A percentile compares a stretch with the other conserved stretches of the same genome.
Conservation (phyloP, 2,113 vertebrate genomes). For the Origma solitaria region DNA sequence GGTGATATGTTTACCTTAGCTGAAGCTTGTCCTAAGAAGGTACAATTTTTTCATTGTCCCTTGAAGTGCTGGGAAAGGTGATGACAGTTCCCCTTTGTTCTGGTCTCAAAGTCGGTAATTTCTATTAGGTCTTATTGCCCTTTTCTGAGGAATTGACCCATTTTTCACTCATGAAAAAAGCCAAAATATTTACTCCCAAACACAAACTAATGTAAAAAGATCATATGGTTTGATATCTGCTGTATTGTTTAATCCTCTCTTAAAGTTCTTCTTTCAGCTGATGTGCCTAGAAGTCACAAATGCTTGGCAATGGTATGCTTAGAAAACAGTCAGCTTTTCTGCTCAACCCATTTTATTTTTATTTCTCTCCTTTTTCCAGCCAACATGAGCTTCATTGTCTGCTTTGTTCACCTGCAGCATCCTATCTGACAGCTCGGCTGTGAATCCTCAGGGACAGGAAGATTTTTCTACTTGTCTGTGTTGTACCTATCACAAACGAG, state of each 20-base stretch:
- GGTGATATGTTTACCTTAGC: not conserved
- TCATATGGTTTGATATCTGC: not conserved
- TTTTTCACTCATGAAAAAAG: conserved; percentile 4
- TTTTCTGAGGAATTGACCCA: not conserved
- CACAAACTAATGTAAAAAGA: not conserved
- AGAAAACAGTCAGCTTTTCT: not conserved
- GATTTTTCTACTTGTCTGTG: not conserved
- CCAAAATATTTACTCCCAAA: not conserved
- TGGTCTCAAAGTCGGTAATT: not conserved
- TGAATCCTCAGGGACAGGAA: not conserved
- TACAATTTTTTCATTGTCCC: not conserved
- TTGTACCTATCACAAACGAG: not conserved
- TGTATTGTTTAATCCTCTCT: conserved; percentile 19
- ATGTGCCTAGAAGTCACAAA: not conserved
- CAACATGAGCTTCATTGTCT: not conserved
- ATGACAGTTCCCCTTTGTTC: not conserved
- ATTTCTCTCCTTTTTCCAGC: not conserved
- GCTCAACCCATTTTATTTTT: not conserved
- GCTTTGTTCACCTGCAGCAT: not conserved
- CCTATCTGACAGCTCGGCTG: not conserved
- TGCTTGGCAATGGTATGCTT: not conserved
- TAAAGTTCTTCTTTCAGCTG: not conserved
- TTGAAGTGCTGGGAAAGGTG: not conserved
- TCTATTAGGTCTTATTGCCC: not conserved
- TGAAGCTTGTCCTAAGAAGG: not conserved